Evolutionary conservation across 2,797 vertebrate genomes (phyloP).

Genomic region (Manis javanica): DNA sequence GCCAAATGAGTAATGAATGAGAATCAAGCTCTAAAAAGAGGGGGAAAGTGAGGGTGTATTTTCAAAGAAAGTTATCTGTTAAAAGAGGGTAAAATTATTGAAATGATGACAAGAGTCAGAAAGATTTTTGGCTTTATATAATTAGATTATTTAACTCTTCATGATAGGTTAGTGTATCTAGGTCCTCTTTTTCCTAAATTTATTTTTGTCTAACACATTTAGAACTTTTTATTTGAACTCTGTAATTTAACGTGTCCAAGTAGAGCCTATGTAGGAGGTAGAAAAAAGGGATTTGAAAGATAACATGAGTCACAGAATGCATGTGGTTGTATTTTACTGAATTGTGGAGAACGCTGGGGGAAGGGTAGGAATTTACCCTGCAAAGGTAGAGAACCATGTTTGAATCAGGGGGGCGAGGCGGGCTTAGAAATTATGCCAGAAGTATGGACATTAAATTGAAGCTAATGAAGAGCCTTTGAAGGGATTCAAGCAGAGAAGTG

Average conservation of each 20-base stretch:
- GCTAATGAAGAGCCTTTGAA: neutral
- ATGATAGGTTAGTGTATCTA: neutral
- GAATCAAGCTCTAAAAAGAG: neutral
- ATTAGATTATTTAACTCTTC: conserved; percentile 28
- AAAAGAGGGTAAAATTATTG: neutral
- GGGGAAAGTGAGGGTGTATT: neutral
- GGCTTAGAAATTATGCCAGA: neutral
- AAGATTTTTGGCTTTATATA: conserved; percentile 10
- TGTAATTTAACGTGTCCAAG: neutral
- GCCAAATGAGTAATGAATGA: neutral
- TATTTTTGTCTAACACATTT: conserved; percentile 39
- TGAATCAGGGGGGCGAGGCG: rapidly evolving
- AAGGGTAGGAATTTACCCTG: neutral
- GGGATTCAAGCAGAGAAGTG: neutral
- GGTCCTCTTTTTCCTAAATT: neutral
- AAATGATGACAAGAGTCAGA: conserved; percentile 31
- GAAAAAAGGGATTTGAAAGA: neutral
- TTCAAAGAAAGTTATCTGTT: conserved; percentile 37
- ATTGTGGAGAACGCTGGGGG: neutral
- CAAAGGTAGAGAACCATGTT: neutral
- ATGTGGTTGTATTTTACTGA: neutral
- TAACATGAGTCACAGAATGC: neutral
- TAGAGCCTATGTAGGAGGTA: neutral
- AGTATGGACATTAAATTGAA: rapidly evolving
- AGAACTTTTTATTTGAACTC: neutral